Percentiles rank a stretch among this genome's conserved stretches.
These are phyloP conservation scores for Rapana venosa DNA, from an alignment of 2,888 invertebrate genomes.

Conservation along the genomic window DNA sequence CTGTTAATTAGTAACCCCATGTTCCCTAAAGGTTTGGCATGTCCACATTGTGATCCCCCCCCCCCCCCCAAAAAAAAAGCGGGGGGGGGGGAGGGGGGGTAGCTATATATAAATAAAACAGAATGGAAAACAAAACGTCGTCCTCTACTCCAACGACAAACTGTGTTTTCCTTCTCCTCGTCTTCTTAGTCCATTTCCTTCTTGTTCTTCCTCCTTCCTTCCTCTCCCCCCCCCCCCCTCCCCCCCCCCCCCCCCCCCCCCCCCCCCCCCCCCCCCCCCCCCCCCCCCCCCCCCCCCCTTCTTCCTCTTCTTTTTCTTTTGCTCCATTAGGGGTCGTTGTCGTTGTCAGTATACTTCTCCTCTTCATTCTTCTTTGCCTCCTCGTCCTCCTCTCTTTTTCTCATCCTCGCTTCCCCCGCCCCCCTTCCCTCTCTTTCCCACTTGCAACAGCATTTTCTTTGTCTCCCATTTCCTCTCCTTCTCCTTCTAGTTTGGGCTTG, in stretches of 20 bases:
- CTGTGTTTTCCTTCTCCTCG: background rate
- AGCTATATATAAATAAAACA: no score
- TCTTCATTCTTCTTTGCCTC: background rate
- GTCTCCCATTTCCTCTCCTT: no score
- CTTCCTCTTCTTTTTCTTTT: background rate
- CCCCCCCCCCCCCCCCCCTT: background rate
- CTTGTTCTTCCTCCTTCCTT: no score
- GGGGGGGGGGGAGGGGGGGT: no score
- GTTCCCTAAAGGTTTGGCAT: no score
- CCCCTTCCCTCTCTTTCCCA: background rate
- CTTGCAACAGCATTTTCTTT: background rate
- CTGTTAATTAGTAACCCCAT: no score
- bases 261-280: background rate
- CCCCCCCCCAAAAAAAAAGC: background rate
- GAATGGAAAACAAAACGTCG: no score
- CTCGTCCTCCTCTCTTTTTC: constrained; percentile 14
- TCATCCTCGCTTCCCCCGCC: background rate
- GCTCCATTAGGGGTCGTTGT: background rate
- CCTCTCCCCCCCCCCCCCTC: background rate
- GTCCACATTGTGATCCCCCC: background rate
- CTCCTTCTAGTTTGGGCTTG: no score
- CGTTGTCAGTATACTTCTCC: background rate
- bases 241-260: no score
- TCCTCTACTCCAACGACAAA: no score
- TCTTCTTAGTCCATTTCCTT: background rate